Percentiles rank a stretch among this genome's conserved stretches.
Conservation (phyloP, 2,113 vertebrate species). For the Zosterops japonicus region DNA sequence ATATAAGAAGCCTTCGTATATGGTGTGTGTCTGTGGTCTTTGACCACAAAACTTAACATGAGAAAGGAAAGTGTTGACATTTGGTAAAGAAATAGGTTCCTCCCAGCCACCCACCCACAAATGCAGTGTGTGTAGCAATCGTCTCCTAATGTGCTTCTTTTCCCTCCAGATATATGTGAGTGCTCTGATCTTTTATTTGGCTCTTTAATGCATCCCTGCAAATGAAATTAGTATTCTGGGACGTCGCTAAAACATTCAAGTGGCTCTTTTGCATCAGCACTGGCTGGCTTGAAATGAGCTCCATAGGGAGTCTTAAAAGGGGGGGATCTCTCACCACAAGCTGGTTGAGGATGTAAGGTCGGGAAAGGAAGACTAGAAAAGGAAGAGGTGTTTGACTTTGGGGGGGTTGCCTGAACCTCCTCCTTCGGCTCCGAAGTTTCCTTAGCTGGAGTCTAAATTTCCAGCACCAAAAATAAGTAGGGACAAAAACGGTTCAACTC, state of each 20-base stretch:
- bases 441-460: not conserved
- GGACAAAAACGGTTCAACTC: not conserved
- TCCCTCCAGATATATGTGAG: conserved; percentile 35
- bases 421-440: not conserved
- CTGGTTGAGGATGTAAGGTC: not conserved
- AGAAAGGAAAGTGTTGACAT: conserved; percentile 66
- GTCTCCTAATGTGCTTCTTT: not conserved
- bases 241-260: not conserved
- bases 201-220: conserved; percentile 17
- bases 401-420: not conserved
- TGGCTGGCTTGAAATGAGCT: not conserved
- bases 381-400: not conserved
- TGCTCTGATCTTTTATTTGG: conserved; percentile 52
- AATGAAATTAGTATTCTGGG: not conserved
- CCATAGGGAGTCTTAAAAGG: not conserved
- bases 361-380: not conserved
- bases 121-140: conserved; percentile 22
- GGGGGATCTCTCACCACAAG: not conserved
- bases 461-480: not conserved
- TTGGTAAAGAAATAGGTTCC: conserved; percentile 65
- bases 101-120: conserved; percentile 57
- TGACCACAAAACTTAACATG: conserved; percentile 59
- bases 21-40: conserved; percentile 44
- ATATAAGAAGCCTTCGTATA: not conserved
- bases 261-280: not conserved